Percentiles rank a stretch among this genome's conserved stretches.
Conservation (phyloP, 2,113 vertebrate genomes). For the Ovibos moschatus region DNA sequence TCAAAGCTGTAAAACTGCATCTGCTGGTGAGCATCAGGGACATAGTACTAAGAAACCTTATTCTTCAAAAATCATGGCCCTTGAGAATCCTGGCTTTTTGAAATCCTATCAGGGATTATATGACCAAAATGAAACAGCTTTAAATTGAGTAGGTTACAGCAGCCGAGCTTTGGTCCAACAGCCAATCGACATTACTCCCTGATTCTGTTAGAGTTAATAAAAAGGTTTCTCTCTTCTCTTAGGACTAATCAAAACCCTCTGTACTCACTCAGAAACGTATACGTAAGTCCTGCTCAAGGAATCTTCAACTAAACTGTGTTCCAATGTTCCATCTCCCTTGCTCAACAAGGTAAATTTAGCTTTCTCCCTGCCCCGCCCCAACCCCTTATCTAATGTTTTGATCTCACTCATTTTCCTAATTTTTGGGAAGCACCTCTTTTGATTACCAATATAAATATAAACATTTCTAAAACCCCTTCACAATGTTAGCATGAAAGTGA, state of each 20-base stretch:
- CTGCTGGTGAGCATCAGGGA: neutral
- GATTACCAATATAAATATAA: neutral
- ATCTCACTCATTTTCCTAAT: neutral
- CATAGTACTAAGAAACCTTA: neutral
- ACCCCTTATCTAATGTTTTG: neutral
- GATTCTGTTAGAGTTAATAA: neutral
- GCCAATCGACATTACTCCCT: neutral
- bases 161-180: neutral
- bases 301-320: neutral
- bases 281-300: neutral
- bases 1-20: neutral
- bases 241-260: neutral
- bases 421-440: neutral
- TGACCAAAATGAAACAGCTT: neutral
- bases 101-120: neutral
- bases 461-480: neutral
- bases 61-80: neutral
- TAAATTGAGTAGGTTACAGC: neutral
- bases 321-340: neutral
- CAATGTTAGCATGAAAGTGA: neutral
- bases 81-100: neutral
- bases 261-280: neutral
- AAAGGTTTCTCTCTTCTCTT: neutral
- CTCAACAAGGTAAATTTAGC: neutral
- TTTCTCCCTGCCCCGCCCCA: fast-evolving